These are phyloP conservation scores for Lasioglossum marginatum DNA, from an alignment of 2,888 invertebrate species.

Conservation along the genomic window DNA sequence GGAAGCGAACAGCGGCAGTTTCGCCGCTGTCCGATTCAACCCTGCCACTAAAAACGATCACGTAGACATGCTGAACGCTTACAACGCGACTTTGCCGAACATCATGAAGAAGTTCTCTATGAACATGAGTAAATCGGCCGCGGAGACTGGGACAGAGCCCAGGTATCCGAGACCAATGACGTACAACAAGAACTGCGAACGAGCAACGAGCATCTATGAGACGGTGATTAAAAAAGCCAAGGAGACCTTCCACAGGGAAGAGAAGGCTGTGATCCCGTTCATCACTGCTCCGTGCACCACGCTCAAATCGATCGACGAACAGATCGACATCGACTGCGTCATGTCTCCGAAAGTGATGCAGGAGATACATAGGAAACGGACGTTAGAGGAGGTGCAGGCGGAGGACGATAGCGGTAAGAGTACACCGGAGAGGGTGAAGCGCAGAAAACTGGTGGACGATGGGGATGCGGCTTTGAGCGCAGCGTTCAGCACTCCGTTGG, in stretches of 20 bases:
- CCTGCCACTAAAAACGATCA: slow-evolving; percentile 45
- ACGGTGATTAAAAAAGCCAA: slow-evolving; percentile 76
- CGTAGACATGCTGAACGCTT: slow-evolving; percentile 75
- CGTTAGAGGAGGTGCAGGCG: slow-evolving; percentile 67
- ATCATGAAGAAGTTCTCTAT: slow-evolving; percentile 76
- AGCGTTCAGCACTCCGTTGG: slow-evolving; percentile 79
- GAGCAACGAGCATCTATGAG: slow-evolving; percentile 73
- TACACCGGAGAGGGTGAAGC: slow-evolving; percentile 57
- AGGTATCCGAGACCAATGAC: slow-evolving; percentile 81
- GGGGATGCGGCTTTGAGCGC: slow-evolving; percentile 55
- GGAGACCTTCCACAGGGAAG: slow-evolving; percentile 77
- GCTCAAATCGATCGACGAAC: slow-evolving; percentile 61
- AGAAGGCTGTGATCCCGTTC: slow-evolving; percentile 78
- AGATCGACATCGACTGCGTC: slow-evolving; percentile 69
- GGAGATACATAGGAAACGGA: slow-evolving; percentile 71
- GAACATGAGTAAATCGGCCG: slow-evolving; percentile 37
- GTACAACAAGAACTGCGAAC: slow-evolving; percentile 70
- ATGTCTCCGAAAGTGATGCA: slow-evolving; percentile 71
- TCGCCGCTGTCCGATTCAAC: slow-evolving; percentile 12
- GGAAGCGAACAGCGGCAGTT: slow-evolving; percentile 73
- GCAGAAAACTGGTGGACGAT: slow-evolving; percentile 61
- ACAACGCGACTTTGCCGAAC: slow-evolving; percentile 79
- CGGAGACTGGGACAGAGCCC: slow-evolving; percentile 49
- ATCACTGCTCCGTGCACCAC: slow-evolving; percentile 79
- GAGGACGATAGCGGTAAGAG: slow-evolving; percentile 42